Evolutionary conservation across 2,113 vertebrate species (phyloP), one percentile per base, ranked within the genome.

Genomic region (Lophura nycthemera): DNA sequence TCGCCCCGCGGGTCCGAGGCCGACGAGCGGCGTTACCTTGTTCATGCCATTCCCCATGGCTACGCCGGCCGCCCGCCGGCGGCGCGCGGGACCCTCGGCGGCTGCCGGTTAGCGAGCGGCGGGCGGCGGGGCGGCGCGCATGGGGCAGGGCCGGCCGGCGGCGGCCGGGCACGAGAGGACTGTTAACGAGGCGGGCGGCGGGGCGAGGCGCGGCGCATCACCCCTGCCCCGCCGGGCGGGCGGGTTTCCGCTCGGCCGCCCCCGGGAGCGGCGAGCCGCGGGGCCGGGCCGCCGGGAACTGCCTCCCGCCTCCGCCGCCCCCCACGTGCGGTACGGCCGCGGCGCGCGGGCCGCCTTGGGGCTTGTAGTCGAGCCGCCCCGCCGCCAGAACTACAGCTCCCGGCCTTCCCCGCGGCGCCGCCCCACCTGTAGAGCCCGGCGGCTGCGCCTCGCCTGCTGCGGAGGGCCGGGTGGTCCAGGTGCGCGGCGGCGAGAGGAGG

Each of bases 1-100:
- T 15, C 50, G 50, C 50, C 50, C 50, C 50, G 25, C 50, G 50
- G 25, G 25, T 52, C 50, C 50, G 50, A 52, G 50, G 50, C 50
- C 50, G 25, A 27, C 50, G 25, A 52, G 50, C 83, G 27, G 89
- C 70, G 81, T 90, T 98, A 98, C 98, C 98, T 98, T 98, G 96
- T 97, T 97, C 98, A 98, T 97, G 94, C 98, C 98, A 97, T 98
- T 98, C 94, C 98, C 98, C 98, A 98, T 97, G 97, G 96, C 57
- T 60, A 27, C 50, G 25, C 57, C 57, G 3, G 57, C 57, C 57
- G 57, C n/a, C 57, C 57, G 57, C 50, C 25, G 25, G 50, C 50
- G 48, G 48, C 48, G 24, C 48, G 24, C 48, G 50, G 50, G 12
- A 52, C 50, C 14, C 50, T 52, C 50, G 50, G 50, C 50, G 8